These are phyloP conservation scores for Sander lucioperca DNA, from an alignment of 2,113 vertebrate species.

Conservation along the genomic window DNA sequence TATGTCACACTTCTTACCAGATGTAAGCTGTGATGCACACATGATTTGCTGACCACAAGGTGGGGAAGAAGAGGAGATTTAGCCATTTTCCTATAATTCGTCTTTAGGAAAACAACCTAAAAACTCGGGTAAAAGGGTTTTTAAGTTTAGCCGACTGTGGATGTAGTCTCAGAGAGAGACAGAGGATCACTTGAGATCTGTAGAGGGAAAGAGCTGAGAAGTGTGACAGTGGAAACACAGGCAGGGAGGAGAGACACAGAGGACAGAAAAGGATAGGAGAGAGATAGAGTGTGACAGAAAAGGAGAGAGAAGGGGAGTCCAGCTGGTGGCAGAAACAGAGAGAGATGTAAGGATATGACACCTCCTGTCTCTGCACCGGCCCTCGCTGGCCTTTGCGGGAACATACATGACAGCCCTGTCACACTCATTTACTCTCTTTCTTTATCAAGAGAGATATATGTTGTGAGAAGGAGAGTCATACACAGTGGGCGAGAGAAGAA, in stretches of 20 bases:
- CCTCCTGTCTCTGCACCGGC: slow-evolving; percentile 87
- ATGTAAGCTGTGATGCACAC: neutral
- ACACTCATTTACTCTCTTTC: slow-evolving; percentile 67
- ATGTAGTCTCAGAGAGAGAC: slow-evolving; percentile 1
- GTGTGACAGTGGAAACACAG: slow-evolving; percentile 39
- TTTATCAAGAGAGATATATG: slow-evolving; percentile 37
- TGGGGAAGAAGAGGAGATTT: neutral
- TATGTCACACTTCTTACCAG: slow-evolving; percentile 1
- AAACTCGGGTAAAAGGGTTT: neutral
- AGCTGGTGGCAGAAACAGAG: slow-evolving; percentile 86
- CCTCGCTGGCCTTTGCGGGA: slow-evolving; percentile 86
- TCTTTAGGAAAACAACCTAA: neutral
- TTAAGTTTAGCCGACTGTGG: neutral
- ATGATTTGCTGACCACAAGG: neutral
- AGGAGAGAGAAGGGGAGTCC: slow-evolving; percentile 78
- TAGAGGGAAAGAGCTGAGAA: slow-evolving; percentile 20
- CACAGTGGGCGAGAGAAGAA: slow-evolving; percentile 13
- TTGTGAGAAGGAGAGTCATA: slow-evolving; percentile 41
- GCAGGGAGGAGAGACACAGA: slow-evolving; percentile 4
- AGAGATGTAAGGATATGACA: slow-evolving; percentile 90
- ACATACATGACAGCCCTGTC: slow-evolving; percentile 85
- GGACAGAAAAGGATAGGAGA: slow-evolving; percentile 42
- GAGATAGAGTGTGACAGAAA: slow-evolving; percentile 73
- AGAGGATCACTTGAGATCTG: slow-evolving; percentile 16
- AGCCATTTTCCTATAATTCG: neutral